Evolutionary conservation across 2,888 invertebrate species (phyloP), one percentile per base, ranked within the genome.

Genomic region (Amorpha juglandis): DNA sequence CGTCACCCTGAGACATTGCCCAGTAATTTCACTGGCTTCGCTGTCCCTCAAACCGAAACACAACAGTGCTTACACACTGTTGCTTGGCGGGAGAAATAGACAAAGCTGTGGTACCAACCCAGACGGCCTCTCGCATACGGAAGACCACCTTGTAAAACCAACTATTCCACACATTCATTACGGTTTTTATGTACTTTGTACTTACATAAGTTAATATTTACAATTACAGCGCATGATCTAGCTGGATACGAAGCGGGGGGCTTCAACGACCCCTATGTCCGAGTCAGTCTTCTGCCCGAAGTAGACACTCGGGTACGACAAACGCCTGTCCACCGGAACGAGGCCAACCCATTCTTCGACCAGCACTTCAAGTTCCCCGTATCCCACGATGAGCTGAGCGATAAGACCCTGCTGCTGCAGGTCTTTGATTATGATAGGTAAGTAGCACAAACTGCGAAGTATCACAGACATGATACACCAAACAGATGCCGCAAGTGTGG

Each of bases 341-440:
- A 97, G 77, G 95, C 96, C 9, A 97, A 97, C 88, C 98, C 98
- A 0, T 96, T 96, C 89, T 98, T 98, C 87, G 97, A 98, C 91
- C 97, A 98, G 83, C 97, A 97, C 84, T 98, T 98, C 91, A 98
- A 98, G 90, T 98, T 98, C 84, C 98, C 98, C 0, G 97, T 98
- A 9, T 97, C 98, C 14, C 96, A 97, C 75, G 98, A 98, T 75
- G 98, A 98, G 73, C 92, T 98, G 55, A 95, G 95, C 64, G 97
- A 97, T 68, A 97, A 97, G 86, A 96, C 95, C 33, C 90, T 98
- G 63, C 87, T 96, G 68, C 87, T 97, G n/a, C 97, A 97, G 91
- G 96, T 95, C 73, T 95, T 94, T 72, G 95, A 95, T 78, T 94
- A 94, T 80, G 94, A 94, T 80, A 90, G 94, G 94, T 93, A 47